Evolutionary conservation across 1,140 invertebrate genomes (phyloP), one percentile per base, ranked within the genome.

Genomic region (Saccostrea glomerata): DNA sequence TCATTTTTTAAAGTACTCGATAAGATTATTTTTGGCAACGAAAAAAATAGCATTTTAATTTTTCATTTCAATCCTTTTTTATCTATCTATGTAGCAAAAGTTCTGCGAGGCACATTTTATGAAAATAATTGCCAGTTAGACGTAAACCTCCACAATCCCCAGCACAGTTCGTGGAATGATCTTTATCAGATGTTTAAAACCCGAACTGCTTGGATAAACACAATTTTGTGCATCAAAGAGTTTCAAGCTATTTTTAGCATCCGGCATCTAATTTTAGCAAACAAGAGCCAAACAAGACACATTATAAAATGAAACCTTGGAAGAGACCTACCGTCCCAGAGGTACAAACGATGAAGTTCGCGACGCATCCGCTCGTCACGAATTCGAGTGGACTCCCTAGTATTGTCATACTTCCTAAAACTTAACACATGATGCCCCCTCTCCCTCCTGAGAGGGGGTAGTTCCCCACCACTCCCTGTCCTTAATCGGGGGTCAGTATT

Each of bases 331-430:
- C 91, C 89, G 63, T 92, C 85, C 90, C 89, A 90, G n/a, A 88
- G 85, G 60, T 91, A 92, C 15, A 89, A 86, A 36, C 87, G 96
- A 94, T 97, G 96, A 96, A 92, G 73, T 86, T 90, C 89, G 85
- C 91, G 60, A 60, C 86, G 88, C 13, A 86, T 84, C 84, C 88
- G 70, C 82, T 93, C 90, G 0, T 91, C 92, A 20, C 89, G 85
- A 23, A 92, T 87, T 84, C 90, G 54, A 23, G 90, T 87, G 12
- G 92, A 89, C 73, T 93, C 87, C 55, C 86, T 77, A 30, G 89
- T 82, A 60, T 90, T 88, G 13, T 90, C 40, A 54, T 89, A 83
- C 40, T 87, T 87, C 77, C 87, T 89, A n/a, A 89, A 88, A 87
- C 88, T 90, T 55, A 87, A 87, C 17, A 87, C 84, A 86, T 73